Percentiles rank a stretch among this genome's conserved stretches.
Conservation (phyloP, 2,888 invertebrate species). For the Blastobasis lacticolella region DNA sequence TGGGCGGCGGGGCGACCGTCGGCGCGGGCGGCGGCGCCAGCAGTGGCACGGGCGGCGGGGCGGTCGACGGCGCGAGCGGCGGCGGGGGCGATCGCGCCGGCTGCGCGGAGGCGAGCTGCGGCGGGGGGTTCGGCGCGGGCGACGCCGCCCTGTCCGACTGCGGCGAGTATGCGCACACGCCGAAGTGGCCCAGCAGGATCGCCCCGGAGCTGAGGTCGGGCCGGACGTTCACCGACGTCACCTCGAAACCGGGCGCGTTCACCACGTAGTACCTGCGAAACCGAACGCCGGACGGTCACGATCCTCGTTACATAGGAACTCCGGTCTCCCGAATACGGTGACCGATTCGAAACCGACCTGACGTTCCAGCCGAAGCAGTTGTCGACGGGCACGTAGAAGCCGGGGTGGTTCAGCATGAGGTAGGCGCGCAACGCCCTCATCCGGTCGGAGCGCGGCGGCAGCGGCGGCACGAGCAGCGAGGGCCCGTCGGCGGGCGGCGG, state of each 20-base stretch:
- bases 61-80: background rate
- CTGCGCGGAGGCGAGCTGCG: slow-evolving; percentile 7
- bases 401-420: slow-evolving; percentile 42
- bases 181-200: slow-evolving; percentile 53
- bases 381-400: slow-evolving; percentile 53
- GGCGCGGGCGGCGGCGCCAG: background rate
- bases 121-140: background rate
- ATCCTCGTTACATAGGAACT: background rate
- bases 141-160: background rate
- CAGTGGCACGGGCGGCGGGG: background rate
- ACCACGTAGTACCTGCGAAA: slow-evolving; percentile 48
- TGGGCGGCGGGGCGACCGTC: too few relatives aligned
- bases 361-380: slow-evolving; percentile 53
- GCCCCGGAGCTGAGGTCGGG: slow-evolving; percentile 29
- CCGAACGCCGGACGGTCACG: background rate
- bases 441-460: slow-evolving; percentile 10
- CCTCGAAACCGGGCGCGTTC: slow-evolving; percentile 22
- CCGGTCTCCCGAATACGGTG: background rate
- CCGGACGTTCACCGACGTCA: slow-evolving; percentile 38
- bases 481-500: background rate
- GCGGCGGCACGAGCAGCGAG: slow-evolving; percentile 26
- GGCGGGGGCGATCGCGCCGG: slow-evolving; percentile 12
- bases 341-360: slow-evolving; percentile 28
- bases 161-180: slow-evolving; percentile 26
- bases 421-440: slow-evolving; percentile 37